Evolutionary conservation across 2,888 invertebrate genomes (phyloP).

Genomic region (Tipula vernalis): DNA sequence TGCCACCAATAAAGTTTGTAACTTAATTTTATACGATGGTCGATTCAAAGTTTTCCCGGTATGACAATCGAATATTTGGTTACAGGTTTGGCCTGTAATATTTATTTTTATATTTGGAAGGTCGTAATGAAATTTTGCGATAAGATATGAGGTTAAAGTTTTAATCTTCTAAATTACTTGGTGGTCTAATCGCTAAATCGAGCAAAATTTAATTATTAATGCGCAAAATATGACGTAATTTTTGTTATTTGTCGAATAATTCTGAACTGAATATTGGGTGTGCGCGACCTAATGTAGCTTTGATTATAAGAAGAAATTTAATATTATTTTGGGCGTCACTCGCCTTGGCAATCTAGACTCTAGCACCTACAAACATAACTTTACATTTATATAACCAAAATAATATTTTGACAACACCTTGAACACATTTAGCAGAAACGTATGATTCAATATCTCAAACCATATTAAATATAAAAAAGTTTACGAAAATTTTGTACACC

Average conservation of each 20-base stretch:
- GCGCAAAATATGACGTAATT: background rate
- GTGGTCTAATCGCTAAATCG: background rate
- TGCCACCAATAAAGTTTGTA: background rate
- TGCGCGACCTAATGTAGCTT: too few relatives aligned
- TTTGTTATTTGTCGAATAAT: background rate
- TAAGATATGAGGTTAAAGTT: background rate
- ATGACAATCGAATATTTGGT: too few relatives aligned
- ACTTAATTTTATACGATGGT: background rate
- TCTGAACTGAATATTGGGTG: background rate
- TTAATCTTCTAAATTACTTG: background rate
- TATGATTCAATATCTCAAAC: background rate
- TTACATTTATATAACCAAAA: background rate
- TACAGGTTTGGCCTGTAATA: too few relatives aligned
- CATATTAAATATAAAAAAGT: background rate
- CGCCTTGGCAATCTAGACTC: too few relatives aligned
- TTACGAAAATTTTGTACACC: background rate
- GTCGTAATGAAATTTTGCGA: background rate
- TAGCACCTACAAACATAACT: background rate
- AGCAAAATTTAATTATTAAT: background rate
- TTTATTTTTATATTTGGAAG: background rate
- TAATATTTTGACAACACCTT: background rate
- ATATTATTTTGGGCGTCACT: too few relatives aligned
- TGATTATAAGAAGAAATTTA: too few relatives aligned
- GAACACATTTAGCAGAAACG: background rate
- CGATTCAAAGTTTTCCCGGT: background rate